Evolutionary conservation across 2,888 invertebrate genomes (phyloP).

Genomic region (Phaedon cochleariae): DNA sequence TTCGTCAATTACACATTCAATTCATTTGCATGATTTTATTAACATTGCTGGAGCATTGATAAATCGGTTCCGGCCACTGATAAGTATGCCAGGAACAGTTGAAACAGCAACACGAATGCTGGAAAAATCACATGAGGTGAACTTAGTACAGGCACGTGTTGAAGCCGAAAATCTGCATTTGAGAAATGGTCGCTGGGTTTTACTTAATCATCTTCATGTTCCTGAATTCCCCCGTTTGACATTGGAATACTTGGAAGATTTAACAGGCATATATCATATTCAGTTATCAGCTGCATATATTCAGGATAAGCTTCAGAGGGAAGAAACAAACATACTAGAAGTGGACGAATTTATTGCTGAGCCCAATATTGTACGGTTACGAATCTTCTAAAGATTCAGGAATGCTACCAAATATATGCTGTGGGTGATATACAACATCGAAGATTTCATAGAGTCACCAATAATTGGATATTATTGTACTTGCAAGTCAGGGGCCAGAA

Average conservation of each 20-base stretch:
- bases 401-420: too few relatives aligned
- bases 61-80: constrained; percentile 2
- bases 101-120: constrained; percentile 7
- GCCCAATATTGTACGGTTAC: too few relatives aligned
- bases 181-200: constrained; percentile 7
- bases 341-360: constrained; percentile 8
- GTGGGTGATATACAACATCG: too few relatives aligned
- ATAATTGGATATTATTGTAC: too few relatives aligned
- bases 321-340: constrained; percentile 11
- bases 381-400: too few relatives aligned
- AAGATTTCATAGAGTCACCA: too few relatives aligned
- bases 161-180: constrained; percentile 5
- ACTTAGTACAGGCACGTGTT: constrained; percentile 8
- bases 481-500: too few relatives aligned
- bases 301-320: background rate
- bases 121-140: constrained; percentile 5
- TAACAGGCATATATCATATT: constrained; percentile 6
- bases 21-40: constrained; percentile 1
- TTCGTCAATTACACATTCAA: background rate
- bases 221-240: constrained; percentile 1
- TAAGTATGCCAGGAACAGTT: constrained; percentile 12
- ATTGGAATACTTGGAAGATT: constrained; percentile 10
- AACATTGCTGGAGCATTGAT: too few relatives aligned
- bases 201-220: background rate
- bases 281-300: background rate